phyloP scores from a whole-genome alignment of 2,797 vertebrate species.

The Cygnus olor region DNA sequence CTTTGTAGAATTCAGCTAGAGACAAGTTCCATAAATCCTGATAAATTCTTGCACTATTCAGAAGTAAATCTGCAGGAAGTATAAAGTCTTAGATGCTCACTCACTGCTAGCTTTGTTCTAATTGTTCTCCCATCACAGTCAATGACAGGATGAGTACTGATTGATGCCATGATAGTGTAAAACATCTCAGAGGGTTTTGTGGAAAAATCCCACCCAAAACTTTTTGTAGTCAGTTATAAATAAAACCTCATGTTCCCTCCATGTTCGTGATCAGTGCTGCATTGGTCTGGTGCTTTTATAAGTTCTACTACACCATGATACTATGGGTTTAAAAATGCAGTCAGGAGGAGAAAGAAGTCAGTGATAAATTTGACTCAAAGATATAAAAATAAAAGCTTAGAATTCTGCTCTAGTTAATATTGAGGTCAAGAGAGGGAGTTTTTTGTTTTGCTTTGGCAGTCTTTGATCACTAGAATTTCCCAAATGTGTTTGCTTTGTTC shows the following conservation, averaged over 20 bases:
- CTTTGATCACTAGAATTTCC: not conserved
- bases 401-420: not conserved
- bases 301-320: not conserved
- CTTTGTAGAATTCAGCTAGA: not conserved
- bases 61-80: constrained; percentile 13
- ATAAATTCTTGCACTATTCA: not conserved
- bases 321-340: not conserved
- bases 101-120: not conserved
- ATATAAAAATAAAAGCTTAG: not conserved
- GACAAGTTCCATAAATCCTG: constrained; percentile 25
- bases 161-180: fast-evolving
- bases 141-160: not conserved
- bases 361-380: not conserved
- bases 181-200: not conserved
- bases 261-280: not conserved
- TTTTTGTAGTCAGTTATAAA: not conserved
- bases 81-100: not conserved
- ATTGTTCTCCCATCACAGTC: not conserved
- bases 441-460: not conserved
- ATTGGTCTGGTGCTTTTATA: not conserved
- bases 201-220: not conserved
- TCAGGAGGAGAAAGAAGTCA: not conserved
- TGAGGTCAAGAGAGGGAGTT: not conserved
- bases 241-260: not conserved
- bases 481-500: not conserved